Evolutionary conservation across 2,113 vertebrate species (phyloP), one percentile per base, ranked within the genome.

Genomic region (Glaucomys volans): DNA sequence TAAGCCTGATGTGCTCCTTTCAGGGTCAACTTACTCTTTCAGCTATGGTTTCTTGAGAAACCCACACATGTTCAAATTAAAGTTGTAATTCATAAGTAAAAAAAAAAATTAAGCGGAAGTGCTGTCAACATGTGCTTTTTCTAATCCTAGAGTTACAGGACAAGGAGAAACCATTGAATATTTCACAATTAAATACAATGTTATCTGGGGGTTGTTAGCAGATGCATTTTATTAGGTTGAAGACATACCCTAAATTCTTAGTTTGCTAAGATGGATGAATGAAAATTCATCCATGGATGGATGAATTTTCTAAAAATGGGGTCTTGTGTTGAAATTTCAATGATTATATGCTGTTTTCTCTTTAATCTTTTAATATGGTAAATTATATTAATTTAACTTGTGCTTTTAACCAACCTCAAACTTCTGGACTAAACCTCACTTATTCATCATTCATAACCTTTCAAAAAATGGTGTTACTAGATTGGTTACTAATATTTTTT

Each of bases 21-120:
- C 72, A 66, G 0, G 57, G 67, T 79, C 59, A 47, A 0, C 30
- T 72, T 42, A 10, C 42, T 62, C 64, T 81, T 76, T 67, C 67
- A 67, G 32, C 95, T 93, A 26, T 47, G 35, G 10, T 82, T 97
- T 94, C 90, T 80, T 80, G 69, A 88, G 74, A 67, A 28, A 77
- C 66, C 91, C 83, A 85, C 62, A 22, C 42, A 26, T 59, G 52
- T 32, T 93, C 50, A 54, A 72, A 97, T 97, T 96, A 95, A 97
- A 97, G 54, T 79, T 79, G 47, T 80, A 57, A 57, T 54, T 54
- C 94, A 87, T 54, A 67, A 94, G 10, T 87, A 69, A 47, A 47
- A 47, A 47, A 8, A 47, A 47, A 47, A 47, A 47, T 8, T 47
- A 47, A 76, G 35, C 37, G 72, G 24, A 67, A 79, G 12, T 64